A percentile compares a stretch with the other conserved stretches of the same genome.
Evolutionary conservation across 1,140 invertebrate species (phyloP).

Genomic region (Rhopalosiphum padi): DNA sequence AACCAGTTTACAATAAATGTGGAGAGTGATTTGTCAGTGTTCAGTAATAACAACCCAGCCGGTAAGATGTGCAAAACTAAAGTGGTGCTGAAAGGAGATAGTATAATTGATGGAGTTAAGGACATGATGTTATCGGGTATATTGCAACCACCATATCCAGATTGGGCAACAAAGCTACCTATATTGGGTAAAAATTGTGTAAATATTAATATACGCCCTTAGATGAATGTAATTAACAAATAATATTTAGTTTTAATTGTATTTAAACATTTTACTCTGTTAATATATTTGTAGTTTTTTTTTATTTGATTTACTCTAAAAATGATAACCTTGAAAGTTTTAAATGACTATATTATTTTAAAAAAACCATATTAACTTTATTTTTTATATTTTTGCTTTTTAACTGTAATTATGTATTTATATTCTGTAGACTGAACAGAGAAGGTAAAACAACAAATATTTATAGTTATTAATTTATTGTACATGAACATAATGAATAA

Average conservation of each 20-base stretch:
- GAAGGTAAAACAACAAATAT: no score
- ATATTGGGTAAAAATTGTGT: constrained; percentile 20
- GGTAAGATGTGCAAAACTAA: not conserved
- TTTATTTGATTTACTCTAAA: no score
- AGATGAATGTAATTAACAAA: not conserved
- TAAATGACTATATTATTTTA: not conserved
- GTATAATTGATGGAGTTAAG: constrained; percentile 18
- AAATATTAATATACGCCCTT: constrained; percentile 4
- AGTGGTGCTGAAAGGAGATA: not conserved
- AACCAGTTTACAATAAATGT: constrained; percentile 29
- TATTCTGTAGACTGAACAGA: no score
- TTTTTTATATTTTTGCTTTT: not conserved
- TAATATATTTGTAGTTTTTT: not conserved
- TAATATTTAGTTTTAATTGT: not conserved
- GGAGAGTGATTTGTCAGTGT: not conserved
- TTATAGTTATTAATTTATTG: no score
- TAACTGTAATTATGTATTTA: no score
- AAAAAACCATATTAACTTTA: not conserved
- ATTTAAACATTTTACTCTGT: not conserved
- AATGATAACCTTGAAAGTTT: no score
- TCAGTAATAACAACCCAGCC: not conserved
- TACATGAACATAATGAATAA: no score
- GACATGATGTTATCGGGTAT: constrained; percentile 51
- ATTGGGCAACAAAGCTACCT: constrained; percentile 32
- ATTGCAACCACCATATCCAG: constrained; percentile 36